Evolutionary conservation across 1,140 invertebrate species (phyloP).

Genomic region (Sitobion miscanthi): DNA sequence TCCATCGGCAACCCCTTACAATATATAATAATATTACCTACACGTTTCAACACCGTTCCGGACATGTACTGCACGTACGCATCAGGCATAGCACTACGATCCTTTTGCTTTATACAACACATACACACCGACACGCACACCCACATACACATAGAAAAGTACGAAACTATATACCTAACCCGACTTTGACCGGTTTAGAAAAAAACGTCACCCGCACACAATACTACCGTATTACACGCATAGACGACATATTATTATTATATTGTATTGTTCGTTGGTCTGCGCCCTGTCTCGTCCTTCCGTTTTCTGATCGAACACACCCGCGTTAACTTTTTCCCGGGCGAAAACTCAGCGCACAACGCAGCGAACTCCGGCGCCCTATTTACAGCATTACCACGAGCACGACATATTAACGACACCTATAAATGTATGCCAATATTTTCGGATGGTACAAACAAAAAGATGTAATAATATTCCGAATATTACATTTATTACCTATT

Average conservation of each 20-base stretch:
- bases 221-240: not conserved
- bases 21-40: not conserved
- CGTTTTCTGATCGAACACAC: not conserved
- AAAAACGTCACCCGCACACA: not conserved
- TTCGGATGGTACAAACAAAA: too few species aligned
- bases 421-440: too few species aligned
- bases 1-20: not conserved
- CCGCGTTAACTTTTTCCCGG: not conserved
- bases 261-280: not conserved
- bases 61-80: not conserved
- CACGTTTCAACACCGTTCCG: not conserved
- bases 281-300: not conserved
- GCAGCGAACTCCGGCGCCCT: not conserved
- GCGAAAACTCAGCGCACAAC: not conserved
- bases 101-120: too few species aligned
- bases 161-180: not conserved
- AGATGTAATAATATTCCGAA: too few species aligned
- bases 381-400: too few species aligned
- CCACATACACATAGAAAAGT: too few species aligned
- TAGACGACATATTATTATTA: not conserved
- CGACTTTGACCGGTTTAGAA: not conserved
- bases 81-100: too few species aligned
- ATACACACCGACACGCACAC: too few species aligned
- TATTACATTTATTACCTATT: too few species aligned
- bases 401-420: too few species aligned